phyloP scores from a whole-genome alignment of 2,797 vertebrate species.

The Hafferia zeledoni region DNA sequence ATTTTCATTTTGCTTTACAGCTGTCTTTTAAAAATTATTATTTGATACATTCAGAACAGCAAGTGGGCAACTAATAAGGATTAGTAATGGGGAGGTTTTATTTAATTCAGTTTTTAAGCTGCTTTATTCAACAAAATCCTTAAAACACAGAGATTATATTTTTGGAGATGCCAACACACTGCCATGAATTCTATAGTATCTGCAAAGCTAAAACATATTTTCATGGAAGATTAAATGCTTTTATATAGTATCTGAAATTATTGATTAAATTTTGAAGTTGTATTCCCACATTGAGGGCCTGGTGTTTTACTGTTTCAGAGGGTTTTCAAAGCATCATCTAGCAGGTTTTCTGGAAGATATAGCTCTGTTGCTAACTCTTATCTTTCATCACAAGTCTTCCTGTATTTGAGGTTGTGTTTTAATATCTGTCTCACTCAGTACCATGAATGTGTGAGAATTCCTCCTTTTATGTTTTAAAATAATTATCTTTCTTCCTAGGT shows the following conservation, averaged over 20 bases:
- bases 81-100: conserved; percentile 65
- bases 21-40: conserved; percentile 35
- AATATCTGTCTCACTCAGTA: not conserved
- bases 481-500: not conserved
- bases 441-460: not conserved
- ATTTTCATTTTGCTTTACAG: conserved; percentile 24
- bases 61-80: conserved; percentile 71
- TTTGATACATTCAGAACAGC: conserved; percentile 58
- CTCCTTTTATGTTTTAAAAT: not conserved
- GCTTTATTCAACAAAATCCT: conserved; percentile 68
- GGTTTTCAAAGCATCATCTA: not conserved
- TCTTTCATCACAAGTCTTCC: not conserved
- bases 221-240: conserved; percentile 48
- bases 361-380: not conserved
- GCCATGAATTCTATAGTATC: conserved; percentile 3
- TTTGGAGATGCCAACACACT: conserved; percentile 42
- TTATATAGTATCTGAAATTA: conserved; percentile 4
- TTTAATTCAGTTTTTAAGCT: conserved; percentile 71
- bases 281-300: not conserved
- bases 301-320: not conserved
- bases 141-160: conserved; percentile 69
- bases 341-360: not conserved
- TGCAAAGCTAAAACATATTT: conserved; percentile 39
- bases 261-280: conserved; percentile 18
- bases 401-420: not conserved